Conservation (phyloP, 2,888 invertebrate genomes). For the Pyrrhopygopsis socrates region DNA sequence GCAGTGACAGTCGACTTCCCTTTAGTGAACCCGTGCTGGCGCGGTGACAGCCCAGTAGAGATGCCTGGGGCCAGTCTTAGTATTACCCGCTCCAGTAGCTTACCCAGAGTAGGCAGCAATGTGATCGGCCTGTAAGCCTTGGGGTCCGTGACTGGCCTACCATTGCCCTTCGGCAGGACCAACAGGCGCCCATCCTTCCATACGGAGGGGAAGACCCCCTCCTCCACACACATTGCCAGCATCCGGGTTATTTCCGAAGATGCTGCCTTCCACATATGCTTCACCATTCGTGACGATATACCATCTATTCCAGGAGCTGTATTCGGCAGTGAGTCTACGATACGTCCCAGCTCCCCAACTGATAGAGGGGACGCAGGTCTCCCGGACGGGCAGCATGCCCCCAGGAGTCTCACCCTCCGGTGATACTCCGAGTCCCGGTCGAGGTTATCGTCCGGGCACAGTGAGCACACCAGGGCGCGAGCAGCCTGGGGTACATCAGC, state of each 20-base stretch:
- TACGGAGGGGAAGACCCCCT: conserved; percentile 80
- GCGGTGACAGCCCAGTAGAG: conserved; percentile 45
- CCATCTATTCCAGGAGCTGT: conserved; percentile 87
- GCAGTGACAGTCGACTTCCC: conserved; percentile 85
- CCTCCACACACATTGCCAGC: conserved; percentile 67
- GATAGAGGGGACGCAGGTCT: conserved; percentile 47
- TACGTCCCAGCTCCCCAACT: conserved; percentile 17
- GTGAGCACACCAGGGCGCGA: conserved; percentile 69
- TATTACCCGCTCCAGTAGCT: too few relatives aligned
- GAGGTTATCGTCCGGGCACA: conserved; percentile 85
- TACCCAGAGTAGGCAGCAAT: conserved; percentile 81
- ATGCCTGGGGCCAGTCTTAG: too few relatives aligned
- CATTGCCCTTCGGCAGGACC: conserved; percentile 83
- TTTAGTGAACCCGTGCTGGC: not conserved
- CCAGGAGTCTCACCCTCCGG: conserved; percentile 66
- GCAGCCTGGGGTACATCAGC: conserved; percentile 18
- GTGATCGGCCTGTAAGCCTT: conserved; percentile 86
- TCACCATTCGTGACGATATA: conserved; percentile 74
- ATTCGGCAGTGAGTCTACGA: conserved; percentile 80
- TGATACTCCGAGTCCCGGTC: conserved; percentile 75
- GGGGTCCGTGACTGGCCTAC: conserved; percentile 70
- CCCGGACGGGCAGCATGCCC: conserved; percentile 40
- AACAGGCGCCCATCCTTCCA: conserved; percentile 83
- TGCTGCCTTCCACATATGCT: conserved; percentile 68
- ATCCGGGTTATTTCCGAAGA: conserved; percentile 55